A percentile compares a stretch with the other conserved stretches of the same genome.
Conservation (phyloP, 2,113 vertebrate species). For the Heliornis fulica region DNA sequence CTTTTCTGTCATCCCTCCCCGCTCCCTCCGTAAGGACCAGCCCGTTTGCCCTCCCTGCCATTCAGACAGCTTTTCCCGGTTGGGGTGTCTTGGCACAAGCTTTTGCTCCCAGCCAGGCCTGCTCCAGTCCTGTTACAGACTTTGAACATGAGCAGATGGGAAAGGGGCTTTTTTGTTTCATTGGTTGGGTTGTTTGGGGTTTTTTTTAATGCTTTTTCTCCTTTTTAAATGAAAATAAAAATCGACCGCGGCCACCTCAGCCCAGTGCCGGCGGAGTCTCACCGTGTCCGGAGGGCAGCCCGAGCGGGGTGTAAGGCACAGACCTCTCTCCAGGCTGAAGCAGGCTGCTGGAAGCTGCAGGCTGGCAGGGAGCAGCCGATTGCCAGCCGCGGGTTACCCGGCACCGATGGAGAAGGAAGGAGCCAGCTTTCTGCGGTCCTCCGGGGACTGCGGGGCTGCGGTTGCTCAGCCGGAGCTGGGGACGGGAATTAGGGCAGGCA, state of each 20-base stretch:
- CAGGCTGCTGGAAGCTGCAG: background rate
- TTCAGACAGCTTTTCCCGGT: background rate
- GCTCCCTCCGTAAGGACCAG: background rate
- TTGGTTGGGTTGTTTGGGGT: too few species aligned
- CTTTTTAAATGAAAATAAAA: background rate
- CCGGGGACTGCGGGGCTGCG: conserved; percentile 36
- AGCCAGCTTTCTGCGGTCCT: background rate
- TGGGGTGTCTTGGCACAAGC: background rate
- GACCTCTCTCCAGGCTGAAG: background rate
- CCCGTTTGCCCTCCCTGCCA: background rate
- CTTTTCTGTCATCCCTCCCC: background rate
- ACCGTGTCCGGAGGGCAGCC: background rate
- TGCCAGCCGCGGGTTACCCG: background rate
- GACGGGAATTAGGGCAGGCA: conserved; percentile 42
- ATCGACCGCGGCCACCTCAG: background rate
- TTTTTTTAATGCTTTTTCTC: background rate
- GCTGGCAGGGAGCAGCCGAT: background rate
- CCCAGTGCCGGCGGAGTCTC: background rate
- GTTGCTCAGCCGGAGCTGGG: conserved; percentile 11
- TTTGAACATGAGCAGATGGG: background rate
- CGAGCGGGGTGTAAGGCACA: background rate
- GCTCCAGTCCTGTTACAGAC: background rate
- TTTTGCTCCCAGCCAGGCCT: background rate
- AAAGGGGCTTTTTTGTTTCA: background rate
- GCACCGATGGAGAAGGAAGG: background rate